Evolutionary conservation across 2,113 vertebrate species (phyloP).

Genomic region (Pteruthius melanotis): DNA sequence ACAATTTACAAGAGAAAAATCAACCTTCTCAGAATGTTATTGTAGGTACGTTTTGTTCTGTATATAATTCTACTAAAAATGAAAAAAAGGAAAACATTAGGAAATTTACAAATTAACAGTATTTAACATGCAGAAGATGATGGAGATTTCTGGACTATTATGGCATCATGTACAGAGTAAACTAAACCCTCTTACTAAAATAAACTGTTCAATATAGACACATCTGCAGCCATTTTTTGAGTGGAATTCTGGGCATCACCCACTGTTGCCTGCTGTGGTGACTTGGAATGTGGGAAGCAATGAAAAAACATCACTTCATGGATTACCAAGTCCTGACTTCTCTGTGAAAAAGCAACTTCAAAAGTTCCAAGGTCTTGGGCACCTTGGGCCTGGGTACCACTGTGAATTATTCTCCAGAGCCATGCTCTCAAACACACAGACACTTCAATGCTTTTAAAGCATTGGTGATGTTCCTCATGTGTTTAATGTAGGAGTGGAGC

Average conservation of each 20-base stretch:
- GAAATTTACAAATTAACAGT: neutral
- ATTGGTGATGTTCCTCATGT: neutral
- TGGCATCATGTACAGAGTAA: neutral
- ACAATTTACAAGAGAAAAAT: neutral
- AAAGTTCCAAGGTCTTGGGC: neutral
- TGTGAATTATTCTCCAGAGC: neutral
- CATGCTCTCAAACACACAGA: neutral
- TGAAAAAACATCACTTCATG: neutral
- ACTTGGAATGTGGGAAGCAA: neutral
- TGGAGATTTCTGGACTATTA: neutral
- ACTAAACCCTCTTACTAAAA: neutral
- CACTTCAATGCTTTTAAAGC: neutral
- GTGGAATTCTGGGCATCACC: neutral
- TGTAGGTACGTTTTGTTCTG: neutral
- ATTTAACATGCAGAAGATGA: neutral
- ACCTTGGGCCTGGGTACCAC: neutral
- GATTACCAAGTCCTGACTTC: neutral
- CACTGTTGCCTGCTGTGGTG: neutral
- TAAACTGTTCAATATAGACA: neutral
- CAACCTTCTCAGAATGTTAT: neutral
- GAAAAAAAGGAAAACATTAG: rapidly evolving
- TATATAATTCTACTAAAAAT: neutral
- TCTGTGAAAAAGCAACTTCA: neutral
- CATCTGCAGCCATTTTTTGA: neutral
- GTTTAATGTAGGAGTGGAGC: neutral